Percentiles rank a stretch among this genome's conserved stretches.
These are phyloP conservation scores for Drosophila hamatofila DNA, from an alignment of 2,888 invertebrate species.

Conservation along the genomic window DNA sequence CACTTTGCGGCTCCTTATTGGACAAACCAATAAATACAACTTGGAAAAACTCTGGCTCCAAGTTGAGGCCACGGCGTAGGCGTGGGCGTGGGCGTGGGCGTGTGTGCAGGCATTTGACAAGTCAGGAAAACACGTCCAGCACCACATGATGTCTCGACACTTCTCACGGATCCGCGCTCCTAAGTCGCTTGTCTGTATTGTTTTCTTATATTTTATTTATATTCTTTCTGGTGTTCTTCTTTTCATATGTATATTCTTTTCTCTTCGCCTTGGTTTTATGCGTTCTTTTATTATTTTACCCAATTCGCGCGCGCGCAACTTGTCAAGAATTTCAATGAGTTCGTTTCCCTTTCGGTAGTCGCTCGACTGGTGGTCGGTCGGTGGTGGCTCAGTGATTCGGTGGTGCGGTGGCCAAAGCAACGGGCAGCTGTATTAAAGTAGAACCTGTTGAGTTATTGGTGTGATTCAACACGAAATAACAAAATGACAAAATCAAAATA, in stretches of 20 bases:
- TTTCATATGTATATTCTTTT: constrained; percentile 10
- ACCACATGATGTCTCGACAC: constrained; percentile 50
- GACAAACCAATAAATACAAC: constrained; percentile 36
- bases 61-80: background rate
- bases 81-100: background rate
- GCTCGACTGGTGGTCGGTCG: constrained; percentile 30
- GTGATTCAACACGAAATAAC: constrained; percentile 32
- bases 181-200: constrained; percentile 19
- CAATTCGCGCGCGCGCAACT: constrained; percentile 62
- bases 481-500: constrained; percentile 1
- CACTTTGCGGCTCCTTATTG: constrained; percentile 41
- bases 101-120: constrained; percentile 15
- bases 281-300: constrained; percentile 62
- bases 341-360: constrained; percentile 81
- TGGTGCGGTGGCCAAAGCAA: constrained; percentile 34
- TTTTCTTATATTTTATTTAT: constrained; percentile 8
- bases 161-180: constrained; percentile 26
- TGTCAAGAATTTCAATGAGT: constrained; percentile 79
- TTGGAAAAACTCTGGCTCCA: constrained; percentile 39
- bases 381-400: background rate
- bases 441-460: constrained; percentile 73
- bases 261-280: constrained; percentile 15
- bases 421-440: constrained; percentile 36
- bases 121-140: constrained; percentile 28
- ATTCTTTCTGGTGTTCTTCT: constrained; percentile 14